Conservation (phyloP, 1,140 invertebrate species). For the Atta colombica region DNA sequence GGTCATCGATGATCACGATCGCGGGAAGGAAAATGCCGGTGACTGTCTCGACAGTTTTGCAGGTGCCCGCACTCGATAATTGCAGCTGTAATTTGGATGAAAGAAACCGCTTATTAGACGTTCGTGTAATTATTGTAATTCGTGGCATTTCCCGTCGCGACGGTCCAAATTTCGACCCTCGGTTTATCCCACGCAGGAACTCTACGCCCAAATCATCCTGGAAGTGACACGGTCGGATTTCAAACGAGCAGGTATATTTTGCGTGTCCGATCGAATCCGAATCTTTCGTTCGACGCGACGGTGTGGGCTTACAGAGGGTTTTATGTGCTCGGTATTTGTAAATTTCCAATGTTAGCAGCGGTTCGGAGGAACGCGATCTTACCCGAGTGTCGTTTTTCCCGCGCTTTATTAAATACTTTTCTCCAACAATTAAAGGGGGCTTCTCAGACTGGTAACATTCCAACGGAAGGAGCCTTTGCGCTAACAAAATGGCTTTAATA, state of each 20-base stretch:
- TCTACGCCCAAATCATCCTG: conserved; percentile 50
- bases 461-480: conserved; percentile 37
- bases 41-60: conserved; percentile 29
- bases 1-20: conserved; percentile 41
- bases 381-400: conserved; percentile 58
- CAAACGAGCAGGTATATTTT: conserved; percentile 60
- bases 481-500: conserved; percentile 50
- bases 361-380: conserved; percentile 49
- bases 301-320: conserved; percentile 59
- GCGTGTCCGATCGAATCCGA: conserved; percentile 50
- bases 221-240: conserved; percentile 53
- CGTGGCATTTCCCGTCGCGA: conserved; percentile 40
- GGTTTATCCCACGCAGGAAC: conserved; percentile 13
- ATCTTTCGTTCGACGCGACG: conserved; percentile 6
- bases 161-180: conserved; percentile 37
- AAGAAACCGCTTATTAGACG: conserved; percentile 63
- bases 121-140: conserved; percentile 62
- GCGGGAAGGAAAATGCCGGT: conserved; percentile 12
- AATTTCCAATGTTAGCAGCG: conserved; percentile 44
- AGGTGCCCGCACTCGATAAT: conserved; percentile 24
- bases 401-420: conserved; percentile 63
- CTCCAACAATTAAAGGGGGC: conserved; percentile 35
- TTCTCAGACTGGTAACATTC: conserved; percentile 22
- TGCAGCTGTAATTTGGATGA: conserved; percentile 43
- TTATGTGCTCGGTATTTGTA: conserved; percentile 32